Conservation (phyloP, 2,797 vertebrate species). For the Chloroceryle amazona region DNA sequence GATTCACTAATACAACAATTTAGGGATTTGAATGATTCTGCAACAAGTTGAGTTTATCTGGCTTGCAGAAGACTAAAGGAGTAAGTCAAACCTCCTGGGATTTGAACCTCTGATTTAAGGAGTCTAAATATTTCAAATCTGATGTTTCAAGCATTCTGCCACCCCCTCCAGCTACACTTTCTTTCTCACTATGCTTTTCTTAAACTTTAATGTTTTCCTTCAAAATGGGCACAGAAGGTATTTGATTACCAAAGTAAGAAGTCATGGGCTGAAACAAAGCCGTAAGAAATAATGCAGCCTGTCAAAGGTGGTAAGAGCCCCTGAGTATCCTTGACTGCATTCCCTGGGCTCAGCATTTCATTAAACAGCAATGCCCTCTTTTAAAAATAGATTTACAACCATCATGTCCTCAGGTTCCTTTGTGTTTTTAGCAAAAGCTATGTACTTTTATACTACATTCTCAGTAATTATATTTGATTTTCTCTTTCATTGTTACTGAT, state of each 20-base stretch:
- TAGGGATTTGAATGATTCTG: neutral
- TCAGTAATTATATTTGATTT: slow-evolving; percentile 12
- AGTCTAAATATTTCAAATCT: neutral
- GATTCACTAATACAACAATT: neutral
- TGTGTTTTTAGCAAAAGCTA: neutral
- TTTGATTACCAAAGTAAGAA: neutral
- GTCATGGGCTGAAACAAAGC: neutral
- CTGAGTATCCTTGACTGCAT: slow-evolving; percentile 32
- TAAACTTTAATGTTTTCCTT: neutral
- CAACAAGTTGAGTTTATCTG: neutral
- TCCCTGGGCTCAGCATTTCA: slow-evolving; percentile 57
- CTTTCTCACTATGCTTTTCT: neutral
- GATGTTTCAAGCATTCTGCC: neutral
- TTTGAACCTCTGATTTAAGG: neutral
- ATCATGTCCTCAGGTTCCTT: neutral
- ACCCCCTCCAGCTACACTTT: neutral
- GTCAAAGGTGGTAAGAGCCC: slow-evolving; percentile 29
- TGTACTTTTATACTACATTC: neutral
- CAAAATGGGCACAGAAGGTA: neutral
- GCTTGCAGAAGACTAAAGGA: neutral
- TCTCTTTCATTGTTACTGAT: neutral
- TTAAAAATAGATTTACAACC: slow-evolving; percentile 45
- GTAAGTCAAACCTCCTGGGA: neutral
- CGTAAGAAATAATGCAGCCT: neutral
- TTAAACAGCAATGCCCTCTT: slow-evolving; percentile 25